Evolutionary conservation across 2,113 vertebrate species (phyloP).

Genomic region (Campylomormyrus tamandua): DNA sequence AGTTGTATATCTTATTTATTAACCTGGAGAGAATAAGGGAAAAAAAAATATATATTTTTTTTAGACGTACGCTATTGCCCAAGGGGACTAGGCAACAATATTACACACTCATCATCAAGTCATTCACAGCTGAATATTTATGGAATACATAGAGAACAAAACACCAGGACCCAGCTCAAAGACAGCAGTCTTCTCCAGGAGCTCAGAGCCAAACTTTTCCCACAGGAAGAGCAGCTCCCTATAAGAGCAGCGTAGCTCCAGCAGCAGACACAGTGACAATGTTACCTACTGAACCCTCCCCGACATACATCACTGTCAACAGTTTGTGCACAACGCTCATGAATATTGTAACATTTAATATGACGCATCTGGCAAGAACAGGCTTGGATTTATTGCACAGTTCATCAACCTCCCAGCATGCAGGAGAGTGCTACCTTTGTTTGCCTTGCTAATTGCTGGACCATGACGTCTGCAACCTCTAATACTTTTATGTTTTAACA

Average conservation of each 20-base stretch:
- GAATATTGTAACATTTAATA: conserved; percentile 74
- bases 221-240: not conserved
- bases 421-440: conserved; percentile 87
- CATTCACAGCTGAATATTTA: not conserved
- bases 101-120: not conserved
- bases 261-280: not conserved
- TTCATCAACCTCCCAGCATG: conserved; percentile 99
- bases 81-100: not conserved
- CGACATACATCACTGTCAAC: conserved; percentile 46
- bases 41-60: not conserved
- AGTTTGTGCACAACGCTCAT: conserved; percentile 58
- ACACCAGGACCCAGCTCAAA: not conserved
- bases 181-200: not conserved
- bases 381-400: conserved; percentile 92
- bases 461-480: conserved; percentile 73
- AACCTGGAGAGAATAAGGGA: not conserved
- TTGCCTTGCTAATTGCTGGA: conserved; percentile 85
- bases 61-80: not conserved
- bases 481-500: conserved; percentile 70
- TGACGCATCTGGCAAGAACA: conserved; percentile 79
- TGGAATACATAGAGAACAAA: not conserved
- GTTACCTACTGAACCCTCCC: not conserved
- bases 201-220: not conserved
- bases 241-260: not conserved
- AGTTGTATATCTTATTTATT: not conserved